phyloP scores from a whole-genome alignment of 2,888 invertebrate genomes.

The Parochlus steinenii region DNA sequence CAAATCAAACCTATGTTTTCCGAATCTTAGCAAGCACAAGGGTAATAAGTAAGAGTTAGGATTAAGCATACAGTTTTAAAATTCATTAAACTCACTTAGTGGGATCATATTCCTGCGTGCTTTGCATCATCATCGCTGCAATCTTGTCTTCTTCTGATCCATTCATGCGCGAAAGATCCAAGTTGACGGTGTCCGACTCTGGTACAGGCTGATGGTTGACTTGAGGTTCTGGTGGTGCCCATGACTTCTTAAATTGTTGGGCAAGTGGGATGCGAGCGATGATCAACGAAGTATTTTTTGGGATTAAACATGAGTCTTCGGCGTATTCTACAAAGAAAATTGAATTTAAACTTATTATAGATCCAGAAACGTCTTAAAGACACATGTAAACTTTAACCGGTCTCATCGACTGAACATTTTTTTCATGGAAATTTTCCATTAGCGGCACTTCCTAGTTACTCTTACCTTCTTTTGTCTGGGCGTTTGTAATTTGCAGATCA shows the following conservation, averaged over 20 bases:
- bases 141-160: slow-evolving; percentile 96
- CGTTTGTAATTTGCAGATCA: slow-evolving; percentile 91
- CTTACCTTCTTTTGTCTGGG: slow-evolving; percentile 95
- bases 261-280: slow-evolving; percentile 89
- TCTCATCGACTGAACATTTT: too few species aligned
- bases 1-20: too few species aligned
- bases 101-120: slow-evolving; percentile 92
- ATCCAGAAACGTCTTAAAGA: too few species aligned
- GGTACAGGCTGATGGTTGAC: slow-evolving; percentile 26
- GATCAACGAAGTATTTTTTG: slow-evolving; percentile 92
- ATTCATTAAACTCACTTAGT: too few species aligned
- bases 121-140: slow-evolving; percentile 92
- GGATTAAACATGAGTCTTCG: slow-evolving; percentile 79
- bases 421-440: too few species aligned
- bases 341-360: neutral
- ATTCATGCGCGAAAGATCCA: slow-evolving; percentile 77
- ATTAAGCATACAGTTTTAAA: too few species aligned
- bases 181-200: too few species aligned
- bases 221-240: slow-evolving; percentile 29
- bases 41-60: too few species aligned
- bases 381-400: too few species aligned
- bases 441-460: too few species aligned
- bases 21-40: too few species aligned
- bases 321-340: slow-evolving; percentile 41
- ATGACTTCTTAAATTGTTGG: too few species aligned